Conservation (phyloP, 2,888 invertebrate genomes). For the Nymphalis urticae region DNA sequence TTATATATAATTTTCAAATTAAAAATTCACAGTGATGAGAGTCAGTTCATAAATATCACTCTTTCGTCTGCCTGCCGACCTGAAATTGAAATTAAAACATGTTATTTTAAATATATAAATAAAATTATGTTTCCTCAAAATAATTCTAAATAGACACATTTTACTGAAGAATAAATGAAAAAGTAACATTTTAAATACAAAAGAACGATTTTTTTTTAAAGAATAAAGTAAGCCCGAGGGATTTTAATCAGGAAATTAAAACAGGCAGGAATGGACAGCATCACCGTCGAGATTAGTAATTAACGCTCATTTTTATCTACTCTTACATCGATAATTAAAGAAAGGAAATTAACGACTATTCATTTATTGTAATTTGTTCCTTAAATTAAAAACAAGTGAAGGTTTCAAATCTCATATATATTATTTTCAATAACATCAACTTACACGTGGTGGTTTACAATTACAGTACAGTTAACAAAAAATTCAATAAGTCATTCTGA, state of each 20-base stretch:
- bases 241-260: constrained; percentile 20
- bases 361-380: not conserved
- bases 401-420: not conserved
- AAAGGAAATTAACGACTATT: constrained; percentile 3
- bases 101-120: not conserved
- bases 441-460: not conserved
- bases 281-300: constrained; percentile 13
- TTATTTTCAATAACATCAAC: no score
- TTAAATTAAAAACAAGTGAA: not conserved
- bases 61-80: not conserved
- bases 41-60: not conserved
- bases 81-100: constrained; percentile 3
- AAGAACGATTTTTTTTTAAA: not conserved
- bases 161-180: not conserved
- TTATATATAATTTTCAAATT: no score
- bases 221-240: not conserved
- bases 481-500: not conserved
- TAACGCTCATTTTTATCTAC: constrained; percentile 5
- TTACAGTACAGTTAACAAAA: not conserved
- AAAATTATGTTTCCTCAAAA: no score
- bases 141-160: not conserved
- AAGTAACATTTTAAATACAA: not conserved
- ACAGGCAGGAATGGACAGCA: not conserved
- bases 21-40: no score
- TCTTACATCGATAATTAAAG: not conserved